phyloP scores from a whole-genome alignment of 2,113 vertebrate genomes.

The Psephotus haematonotus region DNA sequence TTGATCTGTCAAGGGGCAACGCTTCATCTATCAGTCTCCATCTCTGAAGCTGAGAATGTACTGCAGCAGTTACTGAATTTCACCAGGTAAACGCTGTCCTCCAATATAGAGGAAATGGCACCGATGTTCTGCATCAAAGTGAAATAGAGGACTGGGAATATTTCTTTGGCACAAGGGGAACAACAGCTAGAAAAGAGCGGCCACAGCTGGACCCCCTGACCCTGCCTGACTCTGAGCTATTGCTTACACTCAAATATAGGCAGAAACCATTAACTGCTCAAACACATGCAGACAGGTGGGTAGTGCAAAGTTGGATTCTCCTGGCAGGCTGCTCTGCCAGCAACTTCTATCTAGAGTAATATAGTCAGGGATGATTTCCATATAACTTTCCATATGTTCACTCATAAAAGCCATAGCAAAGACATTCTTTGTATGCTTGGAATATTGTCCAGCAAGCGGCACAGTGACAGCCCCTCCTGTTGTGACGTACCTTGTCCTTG shows the following conservation, averaged over 20 bases:
- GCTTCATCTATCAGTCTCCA: neutral
- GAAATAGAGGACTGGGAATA: neutral
- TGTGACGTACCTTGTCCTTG: neutral
- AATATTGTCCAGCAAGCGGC: neutral
- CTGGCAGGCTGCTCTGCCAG: neutral
- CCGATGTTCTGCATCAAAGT: fast-evolving
- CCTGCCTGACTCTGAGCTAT: neutral
- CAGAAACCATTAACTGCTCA: neutral
- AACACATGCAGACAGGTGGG: fast-evolving
- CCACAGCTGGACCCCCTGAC: neutral
- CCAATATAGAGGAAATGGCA: neutral
- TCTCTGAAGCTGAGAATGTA: neutral
- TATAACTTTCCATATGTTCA: neutral
- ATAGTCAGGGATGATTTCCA: neutral
- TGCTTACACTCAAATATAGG: neutral
- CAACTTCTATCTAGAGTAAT: neutral
- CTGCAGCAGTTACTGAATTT: neutral
- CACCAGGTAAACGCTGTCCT: neutral
- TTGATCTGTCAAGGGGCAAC: neutral
- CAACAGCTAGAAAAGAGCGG: neutral
- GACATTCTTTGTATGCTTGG: neutral
- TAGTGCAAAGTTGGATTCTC: neutral
- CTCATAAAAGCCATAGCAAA: neutral
- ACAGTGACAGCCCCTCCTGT: neutral
- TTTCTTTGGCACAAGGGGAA: neutral